Base-by-base conservation (phyloP, 2,113 vertebrate species). In the Cyprinus carpio region DNA sequence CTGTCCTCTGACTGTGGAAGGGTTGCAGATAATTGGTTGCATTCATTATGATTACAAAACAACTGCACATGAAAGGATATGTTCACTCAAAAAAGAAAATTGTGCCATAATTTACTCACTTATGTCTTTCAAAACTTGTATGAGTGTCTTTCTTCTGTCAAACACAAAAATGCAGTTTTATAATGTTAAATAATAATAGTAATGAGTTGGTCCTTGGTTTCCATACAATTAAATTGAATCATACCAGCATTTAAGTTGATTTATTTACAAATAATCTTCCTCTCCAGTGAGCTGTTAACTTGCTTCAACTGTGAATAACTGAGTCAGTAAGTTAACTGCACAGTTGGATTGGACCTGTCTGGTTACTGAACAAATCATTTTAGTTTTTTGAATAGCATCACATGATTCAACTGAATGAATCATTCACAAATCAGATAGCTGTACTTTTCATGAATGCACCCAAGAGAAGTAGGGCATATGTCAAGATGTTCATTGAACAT, bases 1-100 rank as follows among this genome's bases (percentile, higher is more conserved):
- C 72, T 49, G 40, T 75, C 72, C 43, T 75, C 43, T 75, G 46
- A 31, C 46, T 56, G 75, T 54, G 15, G 20, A 29, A 78, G 40
- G 37, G 23, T 27, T 46, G 71, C 51, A 58, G 51, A 34, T 77
- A 34, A 56, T 34, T 58, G 16, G 18, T 77, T 77, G 16, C 75
- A 51, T 46, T 11, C 40, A 75, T 75, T 75, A 75, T 43, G n/a
- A 75, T 49, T 75, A 75, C 72, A 75, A 49, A 75, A 75, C 72
- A 75, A 75, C 37, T 15, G 72, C 12, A 27, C 40, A 75, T 75
- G n/a, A 75, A 75, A 75, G 12, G 40, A 25, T 71, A 12, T 40
- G 69, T 40, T 72, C 20, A n/a, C 34, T 37, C 20, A 72, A 72
- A 71, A 71, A 71, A 10, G 4, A 23, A 37, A 37, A 12, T 69